phyloP scores from a whole-genome alignment of 92 coral and sea anemone genomes.

The Anthopleura xanthogrammica region DNA sequence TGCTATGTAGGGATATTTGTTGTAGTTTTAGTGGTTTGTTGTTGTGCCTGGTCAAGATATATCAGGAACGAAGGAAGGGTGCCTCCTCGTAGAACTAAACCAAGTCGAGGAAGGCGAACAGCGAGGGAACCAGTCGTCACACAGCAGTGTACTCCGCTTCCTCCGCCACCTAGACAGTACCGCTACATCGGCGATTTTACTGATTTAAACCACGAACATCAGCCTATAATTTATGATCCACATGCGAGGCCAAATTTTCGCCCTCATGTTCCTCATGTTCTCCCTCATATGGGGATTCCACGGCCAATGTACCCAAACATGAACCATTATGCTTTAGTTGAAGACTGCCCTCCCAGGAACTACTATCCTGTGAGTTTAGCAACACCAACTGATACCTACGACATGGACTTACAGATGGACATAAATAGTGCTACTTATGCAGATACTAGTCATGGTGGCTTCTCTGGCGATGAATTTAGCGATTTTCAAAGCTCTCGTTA shows the following conservation, averaged over 20 bases:
- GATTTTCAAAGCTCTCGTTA: constrained; percentile 63
- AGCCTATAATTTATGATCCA: constrained; percentile 2
- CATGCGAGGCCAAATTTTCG: constrained; percentile 21
- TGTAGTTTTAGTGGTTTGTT: constrained; percentile 74
- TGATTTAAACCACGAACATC: constrained; percentile 28
- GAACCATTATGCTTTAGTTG: constrained; percentile 29
- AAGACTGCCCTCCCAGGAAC: constrained; percentile 39
- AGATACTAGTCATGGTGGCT: constrained; percentile 63
- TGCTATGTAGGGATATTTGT: constrained; percentile 77
- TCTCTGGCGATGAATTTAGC: constrained; percentile 67
- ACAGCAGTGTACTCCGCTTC: constrained; percentile 11
- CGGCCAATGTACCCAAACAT: constrained; percentile 7
- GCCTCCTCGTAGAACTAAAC: constrained; percentile 43
- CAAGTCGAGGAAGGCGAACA: constrained; percentile 38
- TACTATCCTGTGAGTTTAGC: constrained; percentile 53
- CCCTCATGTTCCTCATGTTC: too few species aligned
- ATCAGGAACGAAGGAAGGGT: constrained; percentile 48
- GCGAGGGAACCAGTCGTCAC: constrained; percentile 29
- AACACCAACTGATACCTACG: constrained; percentile 43
- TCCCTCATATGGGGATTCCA: constrained; percentile 3
- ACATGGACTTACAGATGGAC: constrained; percentile 42
- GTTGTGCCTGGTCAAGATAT: constrained; percentile 80
- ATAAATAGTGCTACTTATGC: constrained; percentile 51
- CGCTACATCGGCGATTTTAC: constrained; percentile 46
- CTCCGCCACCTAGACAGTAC: constrained; percentile 39